Evolutionary conservation across 2,797 vertebrate genomes (phyloP).

Genomic region (Masticophis lateralis): DNA sequence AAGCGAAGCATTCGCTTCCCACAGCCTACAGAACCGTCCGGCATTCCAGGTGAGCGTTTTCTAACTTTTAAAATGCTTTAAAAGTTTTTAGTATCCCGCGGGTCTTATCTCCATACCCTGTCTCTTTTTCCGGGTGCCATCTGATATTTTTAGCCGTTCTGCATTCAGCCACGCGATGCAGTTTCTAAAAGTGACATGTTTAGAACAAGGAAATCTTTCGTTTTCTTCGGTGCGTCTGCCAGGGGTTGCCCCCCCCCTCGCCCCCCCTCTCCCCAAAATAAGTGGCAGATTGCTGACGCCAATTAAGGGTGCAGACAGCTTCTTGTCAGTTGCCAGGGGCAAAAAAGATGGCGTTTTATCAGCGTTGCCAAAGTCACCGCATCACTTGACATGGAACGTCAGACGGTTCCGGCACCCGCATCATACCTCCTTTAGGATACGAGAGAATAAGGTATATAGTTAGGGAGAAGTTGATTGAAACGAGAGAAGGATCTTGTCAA

Average conservation of each 20-base stretch:
- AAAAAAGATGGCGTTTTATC: background rate
- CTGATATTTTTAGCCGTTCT: background rate
- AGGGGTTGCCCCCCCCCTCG: background rate
- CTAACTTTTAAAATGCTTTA: background rate
- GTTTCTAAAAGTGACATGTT: background rate
- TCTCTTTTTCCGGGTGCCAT: background rate
- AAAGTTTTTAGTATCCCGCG: background rate
- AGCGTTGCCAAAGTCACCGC: background rate
- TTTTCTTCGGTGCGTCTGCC: background rate
- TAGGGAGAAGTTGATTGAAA: background rate
- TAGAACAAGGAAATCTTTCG: background rate
- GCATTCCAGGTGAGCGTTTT: conserved; percentile 82
- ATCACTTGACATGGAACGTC: background rate
- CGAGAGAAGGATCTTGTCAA: background rate
- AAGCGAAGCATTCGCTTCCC: conserved; percentile 88
- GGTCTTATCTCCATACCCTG: accelerated
- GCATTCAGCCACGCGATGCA: accelerated
- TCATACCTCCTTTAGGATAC: background rate
- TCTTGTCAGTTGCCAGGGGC: background rate
- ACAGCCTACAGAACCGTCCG: conserved; percentile 88
- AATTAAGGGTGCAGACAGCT: background rate
- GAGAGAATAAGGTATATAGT: background rate
- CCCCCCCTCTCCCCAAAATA: background rate
- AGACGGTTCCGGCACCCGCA: background rate
- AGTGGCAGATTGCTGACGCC: background rate